Conservation (phyloP, 2,888 invertebrate species). For the Drosophila formosana region DNA sequence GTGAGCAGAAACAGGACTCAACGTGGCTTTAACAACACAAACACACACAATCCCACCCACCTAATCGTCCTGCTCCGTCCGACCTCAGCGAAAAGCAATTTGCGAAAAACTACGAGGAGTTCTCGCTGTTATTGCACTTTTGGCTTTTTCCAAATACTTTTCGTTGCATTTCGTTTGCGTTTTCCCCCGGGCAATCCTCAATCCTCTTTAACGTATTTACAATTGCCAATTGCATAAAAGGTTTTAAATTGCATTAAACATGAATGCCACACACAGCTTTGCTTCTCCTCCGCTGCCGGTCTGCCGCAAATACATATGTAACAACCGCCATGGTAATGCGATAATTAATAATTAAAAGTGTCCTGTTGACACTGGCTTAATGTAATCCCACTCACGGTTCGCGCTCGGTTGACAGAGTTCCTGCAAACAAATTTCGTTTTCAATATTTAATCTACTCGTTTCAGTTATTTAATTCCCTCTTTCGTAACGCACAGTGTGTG, state of each 20-base stretch:
- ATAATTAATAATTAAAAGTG: slow-evolving; percentile 10
- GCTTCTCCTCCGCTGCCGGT: background rate
- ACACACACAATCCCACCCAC: background rate
- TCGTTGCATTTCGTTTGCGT: background rate
- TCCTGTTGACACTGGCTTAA: background rate
- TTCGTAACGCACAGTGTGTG: background rate
- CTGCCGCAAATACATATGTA: background rate
- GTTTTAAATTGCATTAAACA: slow-evolving; percentile 17
- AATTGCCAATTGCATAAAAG: slow-evolving; percentile 8
- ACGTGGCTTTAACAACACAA: slow-evolving; percentile 4
- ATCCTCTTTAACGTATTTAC: slow-evolving; percentile 3
- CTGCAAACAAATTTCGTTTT: background rate
- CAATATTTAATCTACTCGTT: background rate
- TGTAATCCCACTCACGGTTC: background rate
- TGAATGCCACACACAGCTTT: background rate
- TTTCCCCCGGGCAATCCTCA: background rate
- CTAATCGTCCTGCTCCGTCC: background rate
- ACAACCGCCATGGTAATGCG: background rate
- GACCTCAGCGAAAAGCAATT: slow-evolving; percentile 5
- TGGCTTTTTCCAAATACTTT: background rate
- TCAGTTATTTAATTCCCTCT: background rate
- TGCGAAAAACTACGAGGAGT: slow-evolving; percentile 6
- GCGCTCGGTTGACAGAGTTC: background rate
- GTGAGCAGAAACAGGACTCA: slow-evolving; percentile 1
- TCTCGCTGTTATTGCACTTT: background rate